Percentiles rank a stretch among this genome's conserved stretches.
Conservation (phyloP, 2,113 vertebrate genomes). For the Nesogale talazaci region DNA sequence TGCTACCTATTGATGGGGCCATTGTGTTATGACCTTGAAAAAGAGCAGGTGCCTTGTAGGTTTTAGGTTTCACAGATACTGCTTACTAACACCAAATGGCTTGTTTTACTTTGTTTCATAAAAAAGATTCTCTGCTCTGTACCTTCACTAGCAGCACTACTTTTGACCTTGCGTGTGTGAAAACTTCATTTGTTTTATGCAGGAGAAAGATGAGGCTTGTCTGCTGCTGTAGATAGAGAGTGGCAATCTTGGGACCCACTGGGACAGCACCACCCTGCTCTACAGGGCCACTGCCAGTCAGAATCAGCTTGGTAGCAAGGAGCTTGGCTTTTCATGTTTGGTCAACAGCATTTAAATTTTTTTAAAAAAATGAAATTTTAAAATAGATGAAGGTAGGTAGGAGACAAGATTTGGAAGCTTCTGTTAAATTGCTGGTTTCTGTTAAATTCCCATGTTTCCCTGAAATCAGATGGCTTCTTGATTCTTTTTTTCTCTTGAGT, state of each 20-base stretch:
- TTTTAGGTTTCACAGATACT: background rate
- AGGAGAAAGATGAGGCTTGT: too few relatives aligned
- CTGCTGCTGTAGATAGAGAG: too few relatives aligned
- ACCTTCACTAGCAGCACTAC: background rate
- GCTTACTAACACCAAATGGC: background rate
- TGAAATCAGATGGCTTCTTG: conserved; percentile 31
- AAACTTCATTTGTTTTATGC: too few relatives aligned
- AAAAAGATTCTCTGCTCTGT: background rate
- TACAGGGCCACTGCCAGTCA: too few relatives aligned
- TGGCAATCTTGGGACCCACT: too few relatives aligned
- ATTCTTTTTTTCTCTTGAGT: conserved; percentile 40
- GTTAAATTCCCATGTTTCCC: background rate
- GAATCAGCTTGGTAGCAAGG: too few relatives aligned
- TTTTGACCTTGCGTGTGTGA: background rate
- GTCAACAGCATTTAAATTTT: too few relatives aligned
- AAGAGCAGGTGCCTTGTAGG: background rate
- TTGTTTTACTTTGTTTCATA: background rate
- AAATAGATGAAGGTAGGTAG: background rate
- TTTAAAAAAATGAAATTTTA: conserved; percentile 22
- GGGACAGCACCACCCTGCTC: too few relatives aligned
- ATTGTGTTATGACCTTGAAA: accelerated
- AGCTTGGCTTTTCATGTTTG: too few relatives aligned
- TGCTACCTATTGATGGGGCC: too few relatives aligned
- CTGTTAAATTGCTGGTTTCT: background rate
- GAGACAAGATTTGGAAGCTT: too few relatives aligned